Percentiles rank a stretch among this genome's conserved stretches.
phyloP scores from a whole-genome alignment of 2,113 vertebrate species.

The Meles meles region DNA sequence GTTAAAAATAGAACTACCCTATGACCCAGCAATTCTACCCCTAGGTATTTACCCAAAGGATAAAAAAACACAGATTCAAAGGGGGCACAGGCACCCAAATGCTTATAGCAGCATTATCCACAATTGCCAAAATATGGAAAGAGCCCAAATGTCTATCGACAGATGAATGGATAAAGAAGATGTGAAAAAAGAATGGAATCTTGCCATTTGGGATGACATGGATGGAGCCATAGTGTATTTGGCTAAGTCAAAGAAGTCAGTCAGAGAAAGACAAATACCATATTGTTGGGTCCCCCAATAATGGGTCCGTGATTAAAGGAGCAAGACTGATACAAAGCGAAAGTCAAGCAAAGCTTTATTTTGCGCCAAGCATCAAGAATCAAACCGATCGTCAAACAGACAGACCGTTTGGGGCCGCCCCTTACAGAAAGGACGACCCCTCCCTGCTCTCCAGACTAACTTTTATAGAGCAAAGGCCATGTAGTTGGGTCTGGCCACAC shows the following conservation, averaged over 20 bases:
- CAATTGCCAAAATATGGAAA: background rate
- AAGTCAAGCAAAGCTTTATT: too few relatives aligned
- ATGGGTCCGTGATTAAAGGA: too few relatives aligned
- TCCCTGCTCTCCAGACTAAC: too few relatives aligned
- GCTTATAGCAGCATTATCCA: background rate
- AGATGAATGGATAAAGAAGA: background rate
- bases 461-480: too few relatives aligned
- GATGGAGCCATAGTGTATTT: background rate
- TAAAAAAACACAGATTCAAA: background rate
- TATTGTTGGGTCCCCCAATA: too few relatives aligned
- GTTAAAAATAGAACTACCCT: background rate
- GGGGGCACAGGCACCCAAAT: background rate
- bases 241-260: background rate
- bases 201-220: background rate
- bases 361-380: too few relatives aligned
- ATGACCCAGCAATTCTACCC: background rate
- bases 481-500: too few relatives aligned
- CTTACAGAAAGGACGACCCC: too few relatives aligned
- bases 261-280: background rate
- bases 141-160: background rate
- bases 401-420: too few relatives aligned
- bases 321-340: too few relatives aligned
- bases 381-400: too few relatives aligned
- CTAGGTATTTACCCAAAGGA: background rate
- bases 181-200: background rate